phyloP scores from a whole-genome alignment of 2,113 vertebrate species.

The Notarius lentiginosus region DNA sequence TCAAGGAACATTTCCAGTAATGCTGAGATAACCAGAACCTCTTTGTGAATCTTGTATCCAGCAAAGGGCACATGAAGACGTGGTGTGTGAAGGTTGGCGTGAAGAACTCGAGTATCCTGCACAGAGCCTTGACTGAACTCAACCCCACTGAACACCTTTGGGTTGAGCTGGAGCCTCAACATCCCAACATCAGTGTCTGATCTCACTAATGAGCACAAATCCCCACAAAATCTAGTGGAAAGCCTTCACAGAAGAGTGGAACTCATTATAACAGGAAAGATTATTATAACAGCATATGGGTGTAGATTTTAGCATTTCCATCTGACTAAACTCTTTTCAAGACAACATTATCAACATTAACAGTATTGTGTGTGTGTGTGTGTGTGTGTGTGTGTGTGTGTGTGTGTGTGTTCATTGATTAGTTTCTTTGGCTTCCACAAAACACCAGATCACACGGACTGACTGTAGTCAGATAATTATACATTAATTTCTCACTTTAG shows the following conservation, averaged over 20 bases:
- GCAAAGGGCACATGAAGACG: background rate
- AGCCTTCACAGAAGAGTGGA: too few relatives aligned
- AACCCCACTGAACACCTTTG: too few relatives aligned
- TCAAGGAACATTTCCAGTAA: background rate
- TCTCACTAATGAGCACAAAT: too few relatives aligned
- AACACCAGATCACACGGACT: background rate
- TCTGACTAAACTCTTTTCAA: background rate
- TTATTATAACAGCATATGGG: background rate
- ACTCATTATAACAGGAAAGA: background rate
- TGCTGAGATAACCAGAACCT: background rate
- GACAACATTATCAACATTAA: background rate
- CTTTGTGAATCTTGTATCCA: background rate
- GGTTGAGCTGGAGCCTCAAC: too few relatives aligned
- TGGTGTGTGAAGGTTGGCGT: too few relatives aligned
- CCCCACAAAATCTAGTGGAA: too few relatives aligned
- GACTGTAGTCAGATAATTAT: background rate
- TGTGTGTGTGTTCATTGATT: background rate
- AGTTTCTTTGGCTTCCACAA: background rate
- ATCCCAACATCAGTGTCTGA: too few relatives aligned
- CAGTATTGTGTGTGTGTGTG: background rate
- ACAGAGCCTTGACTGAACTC: too few relatives aligned
- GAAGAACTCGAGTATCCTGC: too few relatives aligned
- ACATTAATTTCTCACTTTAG: background rate
- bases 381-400: background rate
- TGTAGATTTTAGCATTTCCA: background rate